Base-by-base conservation (phyloP, 2,797 vertebrate species). In the Hyperoplus lanceolatus region DNA sequence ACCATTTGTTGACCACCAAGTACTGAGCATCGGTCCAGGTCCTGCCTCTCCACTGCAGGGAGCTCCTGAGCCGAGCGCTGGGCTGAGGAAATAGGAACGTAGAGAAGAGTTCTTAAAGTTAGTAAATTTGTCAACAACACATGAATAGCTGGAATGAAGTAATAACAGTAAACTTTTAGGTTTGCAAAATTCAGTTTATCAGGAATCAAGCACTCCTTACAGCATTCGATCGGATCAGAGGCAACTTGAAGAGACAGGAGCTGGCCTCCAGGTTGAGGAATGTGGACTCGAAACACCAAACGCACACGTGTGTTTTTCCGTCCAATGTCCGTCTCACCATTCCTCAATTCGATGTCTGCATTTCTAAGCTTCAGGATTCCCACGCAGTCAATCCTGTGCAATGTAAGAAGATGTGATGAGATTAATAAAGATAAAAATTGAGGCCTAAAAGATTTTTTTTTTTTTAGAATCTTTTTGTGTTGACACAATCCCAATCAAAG, bases 291-390 rank as follows among this genome's bases (percentile, higher is more conserved):
- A 89, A 99, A 99, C 43, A 99, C 97, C 61, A 99, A 91, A 8
- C 98, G 95, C 46, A 99, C 97, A 0, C 98, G 96, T 0, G 98
- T 99, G 94, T 99, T 99, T 94, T 99, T 99, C 46, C 98, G 92
- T 7, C 98, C 98, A 0, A 99, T 97, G 92, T 99, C 98, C 0
- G 98, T 99, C 95, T 99, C 98, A 0, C 97, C 97, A 68, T 98
- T 98, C 78, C 97, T 96, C 80, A 99, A 94, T 89, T 99, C 98
- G 0, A 99, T 99, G 92, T 99, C 98, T 0, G 98, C 97, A 0
- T 99, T 99, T 77, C 97, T 95, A 66, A 99, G 94, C 90, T 99
- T 99, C 89, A 99, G 90, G 90, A 99, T 99, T 70, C 98, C 98
- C 0, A 98, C 97, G 0, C 98, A 99, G 94, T 99, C 98, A 15